phyloP scores from a whole-genome alignment of 2,797 vertebrate species.

The Onychomys leucogaster region DNA sequence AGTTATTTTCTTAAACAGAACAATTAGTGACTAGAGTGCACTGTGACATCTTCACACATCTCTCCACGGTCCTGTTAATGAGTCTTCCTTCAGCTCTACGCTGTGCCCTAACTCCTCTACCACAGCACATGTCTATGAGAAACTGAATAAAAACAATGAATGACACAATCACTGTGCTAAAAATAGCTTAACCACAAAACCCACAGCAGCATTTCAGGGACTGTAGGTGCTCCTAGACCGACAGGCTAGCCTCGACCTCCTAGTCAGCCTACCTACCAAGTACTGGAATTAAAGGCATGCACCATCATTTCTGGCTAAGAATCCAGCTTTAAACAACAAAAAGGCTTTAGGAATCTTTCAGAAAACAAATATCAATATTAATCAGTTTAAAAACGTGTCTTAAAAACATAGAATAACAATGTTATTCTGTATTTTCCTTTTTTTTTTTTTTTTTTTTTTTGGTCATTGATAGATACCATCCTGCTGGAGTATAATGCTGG shows the following conservation, averaged over 20 bases:
- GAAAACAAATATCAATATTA: neutral
- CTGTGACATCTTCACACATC: neutral
- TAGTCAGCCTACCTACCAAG: neutral
- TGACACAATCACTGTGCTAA: neutral
- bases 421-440: neutral
- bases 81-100: neutral
- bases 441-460: neutral
- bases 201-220: neutral
- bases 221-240: neutral
- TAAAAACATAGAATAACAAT: neutral
- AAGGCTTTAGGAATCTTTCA: neutral
- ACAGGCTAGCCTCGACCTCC: neutral
- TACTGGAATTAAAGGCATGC: neutral
- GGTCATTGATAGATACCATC: neutral
- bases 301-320: neutral
- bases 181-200: neutral
- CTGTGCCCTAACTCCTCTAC: neutral
- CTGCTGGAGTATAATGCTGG: neutral
- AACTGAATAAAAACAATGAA: neutral
- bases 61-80: neutral
- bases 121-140: neutral
- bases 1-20: neutral
- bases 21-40: neutral
- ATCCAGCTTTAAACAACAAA: neutral
- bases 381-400: constrained; percentile 24